phyloP scores from a whole-genome alignment of 2,888 invertebrate species.

The Sturmia bella region DNA sequence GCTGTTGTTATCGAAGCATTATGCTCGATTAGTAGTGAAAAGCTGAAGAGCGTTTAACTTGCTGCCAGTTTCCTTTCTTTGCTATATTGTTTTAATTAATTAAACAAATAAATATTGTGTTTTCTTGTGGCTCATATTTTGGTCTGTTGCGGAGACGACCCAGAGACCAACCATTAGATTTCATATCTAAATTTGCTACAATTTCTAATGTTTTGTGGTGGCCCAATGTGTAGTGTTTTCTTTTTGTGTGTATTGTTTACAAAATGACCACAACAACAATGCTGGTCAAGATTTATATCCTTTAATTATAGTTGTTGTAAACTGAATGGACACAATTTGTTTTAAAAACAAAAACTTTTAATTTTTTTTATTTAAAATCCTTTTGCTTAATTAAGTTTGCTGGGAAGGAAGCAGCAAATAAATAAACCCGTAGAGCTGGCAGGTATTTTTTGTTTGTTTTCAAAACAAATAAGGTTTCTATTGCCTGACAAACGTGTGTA shows the following conservation, averaged over 20 bases:
- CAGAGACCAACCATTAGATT: slow-evolving; percentile 40
- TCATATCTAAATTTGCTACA: slow-evolving; percentile 28
- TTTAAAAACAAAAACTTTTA: slow-evolving; percentile 4
- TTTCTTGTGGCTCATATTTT: slow-evolving; percentile 20
- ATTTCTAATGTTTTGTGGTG: neutral
- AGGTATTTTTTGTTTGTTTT: slow-evolving; percentile 7
- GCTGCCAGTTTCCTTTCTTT: slow-evolving; percentile 40
- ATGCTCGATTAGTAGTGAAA: slow-evolving; percentile 65
- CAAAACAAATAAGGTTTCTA: slow-evolving; percentile 16
- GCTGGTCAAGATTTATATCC: slow-evolving; percentile 67
- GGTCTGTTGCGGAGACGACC: slow-evolving; percentile 18
- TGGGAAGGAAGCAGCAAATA: slow-evolving; percentile 5
- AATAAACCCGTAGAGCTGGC: slow-evolving; percentile 3
- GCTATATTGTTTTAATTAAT: slow-evolving; percentile 66
- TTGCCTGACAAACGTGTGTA: too few relatives aligned
- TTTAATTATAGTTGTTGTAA: slow-evolving; percentile 48
- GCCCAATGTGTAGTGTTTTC: neutral
- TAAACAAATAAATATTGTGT: slow-evolving; percentile 49
- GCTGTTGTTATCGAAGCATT: slow-evolving; percentile 65
- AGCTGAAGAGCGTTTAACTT: slow-evolving; percentile 26
- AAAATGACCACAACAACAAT: slow-evolving; percentile 67
- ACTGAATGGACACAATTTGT: slow-evolving; percentile 58
- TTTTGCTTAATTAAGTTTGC: slow-evolving; percentile 64
- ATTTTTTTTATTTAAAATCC: slow-evolving; percentile 51
- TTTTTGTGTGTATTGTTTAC: slow-evolving; percentile 63